Evolutionary conservation across 2,797 vertebrate genomes (phyloP).

Genomic region (Phyllotis vaccarum): DNA sequence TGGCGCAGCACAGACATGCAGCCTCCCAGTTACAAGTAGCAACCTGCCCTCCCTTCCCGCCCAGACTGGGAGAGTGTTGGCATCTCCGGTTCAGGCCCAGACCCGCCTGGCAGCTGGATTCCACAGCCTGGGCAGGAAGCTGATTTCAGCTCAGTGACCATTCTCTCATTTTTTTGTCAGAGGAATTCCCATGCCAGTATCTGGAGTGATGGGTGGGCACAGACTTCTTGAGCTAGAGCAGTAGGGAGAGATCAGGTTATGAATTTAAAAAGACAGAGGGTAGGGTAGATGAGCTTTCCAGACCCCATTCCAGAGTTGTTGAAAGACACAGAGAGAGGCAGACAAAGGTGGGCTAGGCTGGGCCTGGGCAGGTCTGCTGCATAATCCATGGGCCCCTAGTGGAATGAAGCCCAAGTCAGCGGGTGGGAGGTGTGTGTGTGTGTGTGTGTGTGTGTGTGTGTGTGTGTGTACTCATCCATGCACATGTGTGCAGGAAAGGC

Average conservation of each 20-base stretch:
- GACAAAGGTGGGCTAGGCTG: neutral
- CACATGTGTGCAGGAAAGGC: neutral
- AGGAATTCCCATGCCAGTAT: slow-evolving; percentile 33
- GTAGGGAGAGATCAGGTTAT: neutral
- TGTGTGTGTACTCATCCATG: too few relatives aligned
- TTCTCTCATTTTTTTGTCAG: slow-evolving; percentile 55
- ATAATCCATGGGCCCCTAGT: neutral
- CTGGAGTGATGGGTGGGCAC: neutral
- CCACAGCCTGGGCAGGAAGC: slow-evolving; percentile 61
- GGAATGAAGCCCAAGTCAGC: neutral
- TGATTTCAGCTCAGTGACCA: slow-evolving; percentile 63
- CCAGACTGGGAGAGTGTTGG: slow-evolving; percentile 65
- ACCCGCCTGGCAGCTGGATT: slow-evolving; percentile 74
- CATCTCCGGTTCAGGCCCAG: slow-evolving; percentile 75
- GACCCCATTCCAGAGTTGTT: neutral
- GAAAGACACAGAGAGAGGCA: slow-evolving; percentile 9
- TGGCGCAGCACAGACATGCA: slow-evolving; percentile 57
- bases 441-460: neutral
- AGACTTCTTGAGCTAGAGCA: neutral
- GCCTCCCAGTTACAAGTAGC: slow-evolving; percentile 75
- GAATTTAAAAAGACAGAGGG: neutral
- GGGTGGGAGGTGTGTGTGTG: neutral
- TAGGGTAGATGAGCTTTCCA: neutral
- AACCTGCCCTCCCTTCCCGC: slow-evolving; percentile 75
- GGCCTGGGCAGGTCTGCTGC: slow-evolving; percentile 43